A percentile compares a stretch with the other conserved stretches of the same genome.
phyloP scores from a whole-genome alignment of 2,888 invertebrate genomes.

The Acanthosoma haemorrhoidale region DNA sequence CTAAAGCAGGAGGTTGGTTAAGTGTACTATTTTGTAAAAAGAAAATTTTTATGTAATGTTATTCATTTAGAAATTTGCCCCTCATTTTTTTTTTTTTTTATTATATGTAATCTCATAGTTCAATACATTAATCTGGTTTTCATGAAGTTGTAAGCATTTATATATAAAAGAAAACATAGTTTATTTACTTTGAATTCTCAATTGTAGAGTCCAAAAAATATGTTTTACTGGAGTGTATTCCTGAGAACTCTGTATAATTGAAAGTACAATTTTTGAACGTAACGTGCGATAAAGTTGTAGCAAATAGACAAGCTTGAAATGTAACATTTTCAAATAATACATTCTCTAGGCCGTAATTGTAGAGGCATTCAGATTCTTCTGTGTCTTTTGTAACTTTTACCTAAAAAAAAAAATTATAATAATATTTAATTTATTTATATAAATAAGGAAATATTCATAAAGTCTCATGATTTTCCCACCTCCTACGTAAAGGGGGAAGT shows the following conservation, averaged over 20 bases:
- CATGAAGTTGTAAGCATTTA: not conserved
- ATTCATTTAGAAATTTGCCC: too few relatives aligned
- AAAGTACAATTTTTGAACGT: slow-evolving; percentile 32
- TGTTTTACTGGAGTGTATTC: slow-evolving; percentile 34
- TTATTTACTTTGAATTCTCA: slow-evolving; percentile 29
- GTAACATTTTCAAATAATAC: slow-evolving; percentile 30
- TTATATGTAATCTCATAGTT: too few relatives aligned
- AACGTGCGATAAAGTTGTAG: slow-evolving; percentile 33
- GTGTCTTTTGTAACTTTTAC: slow-evolving; percentile 3
- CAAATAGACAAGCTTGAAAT: slow-evolving; percentile 30
- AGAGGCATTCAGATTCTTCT: not conserved
- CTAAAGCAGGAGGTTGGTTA: too few relatives aligned
- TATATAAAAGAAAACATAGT: not conserved
- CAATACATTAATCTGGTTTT: too few relatives aligned
- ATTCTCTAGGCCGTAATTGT: slow-evolving; percentile 29
- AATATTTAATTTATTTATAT: too few relatives aligned
- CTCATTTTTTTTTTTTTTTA: too few relatives aligned
- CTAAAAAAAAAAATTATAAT: slow-evolving; percentile 27
- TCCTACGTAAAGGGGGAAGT: too few relatives aligned
- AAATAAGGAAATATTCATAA: too few relatives aligned
- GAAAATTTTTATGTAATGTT: too few relatives aligned
- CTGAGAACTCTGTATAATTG: slow-evolving; percentile 23
- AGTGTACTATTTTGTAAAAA: too few relatives aligned
- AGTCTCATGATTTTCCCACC: too few relatives aligned
- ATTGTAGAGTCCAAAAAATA: slow-evolving; percentile 31